These are phyloP conservation scores for Teleogryllus oceanicus DNA, from an alignment of 2,888 invertebrate genomes.

Conservation along the genomic window DNA sequence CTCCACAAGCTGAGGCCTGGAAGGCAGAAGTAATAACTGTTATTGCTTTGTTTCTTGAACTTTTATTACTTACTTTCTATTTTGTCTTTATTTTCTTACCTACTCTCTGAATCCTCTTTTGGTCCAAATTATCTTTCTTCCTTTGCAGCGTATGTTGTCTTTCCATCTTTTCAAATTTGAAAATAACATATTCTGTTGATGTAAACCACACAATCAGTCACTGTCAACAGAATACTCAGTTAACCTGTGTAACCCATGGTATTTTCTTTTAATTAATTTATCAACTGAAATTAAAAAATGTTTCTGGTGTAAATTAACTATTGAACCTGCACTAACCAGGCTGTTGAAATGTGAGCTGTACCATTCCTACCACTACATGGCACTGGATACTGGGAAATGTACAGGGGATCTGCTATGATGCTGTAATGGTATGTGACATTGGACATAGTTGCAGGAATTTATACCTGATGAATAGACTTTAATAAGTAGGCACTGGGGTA, in stretches of 20 bases:
- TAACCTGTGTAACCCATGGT: not conserved
- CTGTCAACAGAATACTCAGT: not conserved
- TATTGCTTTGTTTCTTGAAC: not conserved
- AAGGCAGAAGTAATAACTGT: not conserved
- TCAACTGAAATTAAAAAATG: not conserved
- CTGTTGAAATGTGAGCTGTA: not conserved
- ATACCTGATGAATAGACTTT: not conserved
- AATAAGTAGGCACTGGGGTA: not conserved
- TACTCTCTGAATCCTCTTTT: no score
- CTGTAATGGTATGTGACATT: not conserved
- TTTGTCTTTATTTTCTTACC: no score
- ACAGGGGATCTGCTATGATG: not conserved
- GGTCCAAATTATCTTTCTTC: no score
- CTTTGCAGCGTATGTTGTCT: no score
- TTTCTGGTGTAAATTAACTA: not conserved
- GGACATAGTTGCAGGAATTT: not conserved
- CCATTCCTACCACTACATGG: slow-evolving; percentile 3
- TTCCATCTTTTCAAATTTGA: no score
- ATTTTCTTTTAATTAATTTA: not conserved
- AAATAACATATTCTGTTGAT: not conserved
- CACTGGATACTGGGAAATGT: not conserved
- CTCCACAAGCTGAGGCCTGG: slow-evolving; percentile 4
- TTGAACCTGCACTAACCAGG: not conserved
- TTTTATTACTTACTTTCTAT: no score
- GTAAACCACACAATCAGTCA: not conserved